Evolutionary conservation across 1,140 invertebrate genomes (phyloP).

Genomic region (Manduca sexta): DNA sequence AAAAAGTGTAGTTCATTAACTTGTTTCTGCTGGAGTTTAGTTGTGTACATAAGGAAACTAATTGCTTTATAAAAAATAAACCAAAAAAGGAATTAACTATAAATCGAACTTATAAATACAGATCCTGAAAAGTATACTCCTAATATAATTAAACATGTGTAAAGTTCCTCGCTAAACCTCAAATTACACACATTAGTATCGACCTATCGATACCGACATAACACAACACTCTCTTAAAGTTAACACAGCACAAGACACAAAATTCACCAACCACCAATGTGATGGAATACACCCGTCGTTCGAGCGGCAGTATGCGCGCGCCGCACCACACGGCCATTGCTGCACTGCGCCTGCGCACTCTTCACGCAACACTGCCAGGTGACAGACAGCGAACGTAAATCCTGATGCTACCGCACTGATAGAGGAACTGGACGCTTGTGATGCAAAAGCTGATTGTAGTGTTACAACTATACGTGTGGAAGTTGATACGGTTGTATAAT

Average conservation of each 20-base stretch:
- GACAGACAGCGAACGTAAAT: constrained; percentile 1
- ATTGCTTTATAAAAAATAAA: too few relatives aligned
- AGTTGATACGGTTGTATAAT: too few relatives aligned
- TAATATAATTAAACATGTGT: background rate
- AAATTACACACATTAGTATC: background rate
- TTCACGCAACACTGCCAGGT: background rate
- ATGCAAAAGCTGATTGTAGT: too few relatives aligned
- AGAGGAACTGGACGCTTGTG: background rate
- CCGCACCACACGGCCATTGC: constrained; percentile 68
- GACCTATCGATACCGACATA: background rate
- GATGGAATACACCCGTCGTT: constrained; percentile 61
- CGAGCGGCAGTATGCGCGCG: constrained; percentile 58
- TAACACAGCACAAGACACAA: background rate
- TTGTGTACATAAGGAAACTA: too few relatives aligned
- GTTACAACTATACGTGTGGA: too few relatives aligned
- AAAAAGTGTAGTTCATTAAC: too few relatives aligned
- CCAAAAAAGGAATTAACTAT: too few relatives aligned
- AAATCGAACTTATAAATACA: too few relatives aligned
- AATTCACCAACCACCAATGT: constrained; percentile 56
- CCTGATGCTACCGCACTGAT: constrained; percentile 1
- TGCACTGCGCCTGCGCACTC: constrained; percentile 37
- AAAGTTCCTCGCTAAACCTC: background rate
- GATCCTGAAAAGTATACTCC: background rate
- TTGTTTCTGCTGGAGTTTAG: too few relatives aligned
- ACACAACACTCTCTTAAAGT: background rate